Evolutionary conservation across 2,888 invertebrate genomes (phyloP), one percentile per base, ranked within the genome.

Genomic region (Auanema freiburgensis): DNA sequence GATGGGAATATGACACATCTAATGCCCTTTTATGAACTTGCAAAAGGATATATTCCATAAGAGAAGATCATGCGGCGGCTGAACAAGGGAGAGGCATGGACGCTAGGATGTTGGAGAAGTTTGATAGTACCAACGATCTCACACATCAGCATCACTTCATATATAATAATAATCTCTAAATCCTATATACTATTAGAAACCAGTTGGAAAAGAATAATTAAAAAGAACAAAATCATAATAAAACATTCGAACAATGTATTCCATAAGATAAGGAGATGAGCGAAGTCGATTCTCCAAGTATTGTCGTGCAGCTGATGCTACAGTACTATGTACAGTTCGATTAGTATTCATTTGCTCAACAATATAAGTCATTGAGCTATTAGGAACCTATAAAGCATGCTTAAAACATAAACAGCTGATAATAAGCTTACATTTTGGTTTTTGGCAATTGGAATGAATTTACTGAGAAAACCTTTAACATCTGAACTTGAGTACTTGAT

Each of bases 191-290:
- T 33, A 33, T 55, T 42, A 63, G 57, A 74, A 72, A 18, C 70
- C 74, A 5, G 65, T 44, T 4, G 79, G 79, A 49, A 79, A 59
- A 44, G 70, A 52, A 66, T 76, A 79, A 33, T 69, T 64, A 56
- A 79, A 72, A 33, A 71, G 63, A 25, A 66, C 57, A 51, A 73
- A 80, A 61, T 80, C 80, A 64, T 72, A 66, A 63, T 78, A 80
- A 60, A 76, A 80, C 78, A 80, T 79, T 54, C 71, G 64, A 12
- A 80, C 71, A 42, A 80, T 66, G 57, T 74, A 78, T 68, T 80
- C 80, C 73, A 80, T 77, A 18, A 80, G 66, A 57, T 78, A 79
- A 21, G 79, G 74, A 46, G 65, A 73, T 33, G 63, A 65, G 18
- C 65, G 66, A 12, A 79, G 65, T 58, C 77, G 67, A 14, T 66